Conservation (phyloP, 1,140 invertebrate species). For the Schlechtendalia chinensis region DNA sequence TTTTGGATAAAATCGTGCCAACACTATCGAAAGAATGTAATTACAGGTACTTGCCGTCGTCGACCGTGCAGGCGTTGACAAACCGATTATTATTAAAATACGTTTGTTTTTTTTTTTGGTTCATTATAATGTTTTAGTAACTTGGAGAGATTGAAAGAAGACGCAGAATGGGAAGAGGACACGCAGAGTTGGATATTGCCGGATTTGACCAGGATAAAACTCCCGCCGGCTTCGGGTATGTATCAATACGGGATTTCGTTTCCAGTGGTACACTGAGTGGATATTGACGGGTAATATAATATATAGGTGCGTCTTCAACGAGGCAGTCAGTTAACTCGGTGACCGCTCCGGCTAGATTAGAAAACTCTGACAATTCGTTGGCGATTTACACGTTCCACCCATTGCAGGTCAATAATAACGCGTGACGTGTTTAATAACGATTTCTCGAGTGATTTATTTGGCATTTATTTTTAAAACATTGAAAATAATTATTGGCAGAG, state of each 20-base stretch:
- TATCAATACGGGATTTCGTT: not conserved
- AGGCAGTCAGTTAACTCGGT: conserved; percentile 55
- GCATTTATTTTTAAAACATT: not conserved
- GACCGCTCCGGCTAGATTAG: conserved; percentile 58
- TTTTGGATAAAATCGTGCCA: conserved; percentile 71
- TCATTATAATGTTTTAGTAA: conserved; percentile 57
- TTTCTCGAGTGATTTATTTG: not conserved
- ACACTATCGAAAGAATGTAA: conserved; percentile 73
- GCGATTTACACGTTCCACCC: conserved; percentile 15
- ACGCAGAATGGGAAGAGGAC: conserved; percentile 77
- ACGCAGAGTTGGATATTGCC: conserved; percentile 72
- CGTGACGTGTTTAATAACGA: not conserved
- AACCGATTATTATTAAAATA: too few relatives aligned
- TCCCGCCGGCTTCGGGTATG: conserved; percentile 64
- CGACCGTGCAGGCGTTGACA: too few relatives aligned
- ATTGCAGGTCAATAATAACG: conserved; percentile 12
- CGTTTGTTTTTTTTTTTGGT: too few relatives aligned
- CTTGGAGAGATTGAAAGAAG: conserved; percentile 67
- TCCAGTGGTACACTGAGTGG: not conserved
- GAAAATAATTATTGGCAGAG: too few relatives aligned
- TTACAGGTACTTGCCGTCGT: conserved; percentile 60
- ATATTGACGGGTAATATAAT: not conserved
- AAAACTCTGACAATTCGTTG: conserved; percentile 53
- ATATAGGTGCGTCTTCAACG: conserved; percentile 16
- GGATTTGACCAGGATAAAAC: conserved; percentile 65